A percentile compares a stretch with the other conserved stretches of the same genome.
phyloP scores from a whole-genome alignment of 1,140 invertebrate genomes.

The Hypsibius dujardini region DNA sequence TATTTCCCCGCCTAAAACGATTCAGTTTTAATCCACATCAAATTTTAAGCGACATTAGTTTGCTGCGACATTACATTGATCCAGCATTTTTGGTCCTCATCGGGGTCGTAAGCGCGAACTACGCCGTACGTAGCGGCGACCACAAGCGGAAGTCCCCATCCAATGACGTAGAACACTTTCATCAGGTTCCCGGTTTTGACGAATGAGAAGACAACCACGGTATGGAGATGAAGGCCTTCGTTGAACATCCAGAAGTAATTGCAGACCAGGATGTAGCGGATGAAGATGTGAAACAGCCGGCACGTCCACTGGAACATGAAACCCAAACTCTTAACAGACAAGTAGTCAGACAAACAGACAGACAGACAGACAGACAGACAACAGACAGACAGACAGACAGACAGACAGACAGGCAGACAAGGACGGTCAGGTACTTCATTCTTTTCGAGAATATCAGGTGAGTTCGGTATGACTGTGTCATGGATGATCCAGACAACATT shows the following conservation, averaged over 20 bases:
- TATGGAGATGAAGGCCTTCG: conserved; percentile 62
- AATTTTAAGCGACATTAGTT: too few relatives aligned
- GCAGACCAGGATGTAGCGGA: conserved; percentile 71
- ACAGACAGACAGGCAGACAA: too few relatives aligned
- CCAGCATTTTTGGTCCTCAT: conserved; percentile 10
- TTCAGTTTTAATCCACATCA: too few relatives aligned
- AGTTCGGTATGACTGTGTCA: too few relatives aligned
- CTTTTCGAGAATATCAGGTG: too few relatives aligned
- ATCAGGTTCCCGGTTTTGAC: conserved; percentile 64
- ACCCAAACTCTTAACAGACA: too few relatives aligned
- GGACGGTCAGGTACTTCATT: too few relatives aligned
- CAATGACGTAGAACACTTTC: conserved; percentile 58
- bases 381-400: too few relatives aligned
- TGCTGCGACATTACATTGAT: too few relatives aligned
- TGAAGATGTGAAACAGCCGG: conserved; percentile 56
- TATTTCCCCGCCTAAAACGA: not conserved
- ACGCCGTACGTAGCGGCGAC: not conserved
- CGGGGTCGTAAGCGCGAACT: not conserved
- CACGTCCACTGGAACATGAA: conserved; percentile 48
- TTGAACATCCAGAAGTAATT: conserved; percentile 64
- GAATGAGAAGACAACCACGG: conserved; percentile 72
- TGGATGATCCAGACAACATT: too few relatives aligned
- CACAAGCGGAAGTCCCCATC: conserved; percentile 45
- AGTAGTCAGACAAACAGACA: too few relatives aligned
- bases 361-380: too few relatives aligned